Base-by-base conservation (phyloP, 2,888 invertebrate genomes). In the Anticlea derivata region DNA sequence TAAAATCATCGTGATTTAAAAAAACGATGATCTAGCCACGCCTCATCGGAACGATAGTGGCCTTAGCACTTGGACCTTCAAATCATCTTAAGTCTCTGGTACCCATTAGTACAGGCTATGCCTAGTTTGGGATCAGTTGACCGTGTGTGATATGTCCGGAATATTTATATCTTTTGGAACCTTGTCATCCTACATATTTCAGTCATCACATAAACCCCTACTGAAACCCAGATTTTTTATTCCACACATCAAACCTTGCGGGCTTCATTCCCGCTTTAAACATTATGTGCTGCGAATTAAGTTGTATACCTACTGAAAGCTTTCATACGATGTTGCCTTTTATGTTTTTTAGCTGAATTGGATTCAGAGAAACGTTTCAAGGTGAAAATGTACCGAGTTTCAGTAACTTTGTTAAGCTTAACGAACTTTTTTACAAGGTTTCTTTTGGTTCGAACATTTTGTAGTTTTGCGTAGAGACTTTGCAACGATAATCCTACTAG, bases 161-260 rank as follows among this genome's bases (percentile, higher is more conserved):
- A n/a, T n/a, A n/a, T n/a, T n/a, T n/a, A n/a, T n/a, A n/a, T n/a
- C n/a, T n/a, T 17, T 17, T 17, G 17, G 2, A 23, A 27, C n/a
- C 4, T 27, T 27, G 23, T 27, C 27, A 27, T 27, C 8, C 1
- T 10, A 8, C 27, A 27, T 1, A 27, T 8, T 10, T 27, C 5
- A 2, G 27, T 2, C 7, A 27, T 2, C n/a, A n/a, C n/a, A n/a
- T n/a, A n/a, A 10, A 7, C 1, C 10, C 10, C 1, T 8, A 17
- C 20, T n/a, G 17, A 17, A 12, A 23, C 52, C 54, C 41, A 58
- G 60, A 17, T 62, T 64, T 70, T 71, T 71, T 69, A 72, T 70
- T 69, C 65, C 39, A 52, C 51, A 60, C 65, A 65, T 58, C 27
- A 7, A 26, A 26, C 26, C 26, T 50, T 62, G 53, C 55, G 55